phyloP scores from a whole-genome alignment of 2,888 invertebrate genomes.

The Aphodius granarius region DNA sequence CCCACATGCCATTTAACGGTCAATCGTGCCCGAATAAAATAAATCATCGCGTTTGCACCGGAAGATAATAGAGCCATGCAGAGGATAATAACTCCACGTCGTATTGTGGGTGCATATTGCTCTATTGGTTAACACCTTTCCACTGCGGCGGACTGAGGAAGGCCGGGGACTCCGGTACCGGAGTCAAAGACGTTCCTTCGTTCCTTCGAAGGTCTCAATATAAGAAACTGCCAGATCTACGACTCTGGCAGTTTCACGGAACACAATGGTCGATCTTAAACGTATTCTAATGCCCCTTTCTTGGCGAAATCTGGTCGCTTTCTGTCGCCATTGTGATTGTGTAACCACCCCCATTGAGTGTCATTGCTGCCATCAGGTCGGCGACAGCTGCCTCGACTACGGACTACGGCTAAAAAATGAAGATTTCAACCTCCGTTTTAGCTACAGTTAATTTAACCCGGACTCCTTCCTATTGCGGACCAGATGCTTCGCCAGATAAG shows the following conservation, averaged over 20 bases:
- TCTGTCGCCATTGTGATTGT: slow-evolving; percentile 53
- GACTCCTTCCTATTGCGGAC: slow-evolving; percentile 32
- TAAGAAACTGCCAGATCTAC: slow-evolving; percentile 2
- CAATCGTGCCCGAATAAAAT: slow-evolving; percentile 30
- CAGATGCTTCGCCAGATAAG: slow-evolving; percentile 26
- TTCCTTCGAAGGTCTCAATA: background rate
- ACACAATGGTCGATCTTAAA: slow-evolving; percentile 46
- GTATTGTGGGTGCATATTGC: slow-evolving; percentile 23
- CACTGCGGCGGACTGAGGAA: background rate
- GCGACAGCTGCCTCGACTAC: slow-evolving; percentile 49
- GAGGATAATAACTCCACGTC: slow-evolving; percentile 26
- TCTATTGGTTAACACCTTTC: slow-evolving; percentile 36
- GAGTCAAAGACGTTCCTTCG: background rate
- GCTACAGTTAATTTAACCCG: slow-evolving; percentile 56
- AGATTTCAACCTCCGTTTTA: slow-evolving; percentile 56
- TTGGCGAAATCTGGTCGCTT: slow-evolving; percentile 49
- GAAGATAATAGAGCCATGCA: slow-evolving; percentile 22
- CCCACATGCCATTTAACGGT: slow-evolving; percentile 42
- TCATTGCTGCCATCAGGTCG: slow-evolving; percentile 46
- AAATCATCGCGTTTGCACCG: slow-evolving; percentile 24
- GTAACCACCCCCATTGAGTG: slow-evolving; percentile 55
- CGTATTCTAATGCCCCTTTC: slow-evolving; percentile 50
- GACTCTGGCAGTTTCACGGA: background rate
- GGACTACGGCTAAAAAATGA: slow-evolving; percentile 49
- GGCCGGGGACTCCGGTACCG: background rate